These are phyloP conservation scores for Pitta sordida DNA, from an alignment of 2,113 vertebrate genomes.

Conservation along the genomic window DNA sequence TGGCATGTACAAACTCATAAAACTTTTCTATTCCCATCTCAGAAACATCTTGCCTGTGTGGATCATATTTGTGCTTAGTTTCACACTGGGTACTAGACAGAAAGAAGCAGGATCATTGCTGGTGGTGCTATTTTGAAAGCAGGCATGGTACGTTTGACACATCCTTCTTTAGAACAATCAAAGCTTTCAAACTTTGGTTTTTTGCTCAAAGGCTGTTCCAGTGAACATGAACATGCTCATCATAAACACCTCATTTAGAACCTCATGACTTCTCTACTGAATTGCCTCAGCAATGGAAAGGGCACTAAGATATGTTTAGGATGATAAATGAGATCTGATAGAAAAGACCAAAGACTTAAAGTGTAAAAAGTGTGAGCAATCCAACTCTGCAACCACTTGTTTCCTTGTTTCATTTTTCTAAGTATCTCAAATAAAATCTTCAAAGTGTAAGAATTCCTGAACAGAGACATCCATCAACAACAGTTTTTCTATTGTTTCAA, in stretches of 20 bases:
- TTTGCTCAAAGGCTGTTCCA: constrained; percentile 17
- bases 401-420: background rate
- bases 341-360: background rate
- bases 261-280: background rate
- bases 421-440: background rate
- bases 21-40: background rate
- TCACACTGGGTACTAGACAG: background rate
- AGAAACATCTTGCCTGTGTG: background rate
- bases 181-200: background rate
- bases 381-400: background rate
- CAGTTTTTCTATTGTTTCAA: background rate
- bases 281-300: background rate
- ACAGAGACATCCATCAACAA: background rate
- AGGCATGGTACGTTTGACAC: background rate
- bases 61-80: background rate
- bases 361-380: background rate
- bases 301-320: background rate
- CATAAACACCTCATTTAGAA: background rate
- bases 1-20: background rate
- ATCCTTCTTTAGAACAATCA: background rate
- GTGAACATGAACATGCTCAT: too few species aligned
- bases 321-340: background rate
- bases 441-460: background rate
- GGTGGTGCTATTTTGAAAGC: background rate
- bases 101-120: background rate